Evolutionary conservation across 1,140 invertebrate species (phyloP).

Genomic region (Meteorus sp.): DNA sequence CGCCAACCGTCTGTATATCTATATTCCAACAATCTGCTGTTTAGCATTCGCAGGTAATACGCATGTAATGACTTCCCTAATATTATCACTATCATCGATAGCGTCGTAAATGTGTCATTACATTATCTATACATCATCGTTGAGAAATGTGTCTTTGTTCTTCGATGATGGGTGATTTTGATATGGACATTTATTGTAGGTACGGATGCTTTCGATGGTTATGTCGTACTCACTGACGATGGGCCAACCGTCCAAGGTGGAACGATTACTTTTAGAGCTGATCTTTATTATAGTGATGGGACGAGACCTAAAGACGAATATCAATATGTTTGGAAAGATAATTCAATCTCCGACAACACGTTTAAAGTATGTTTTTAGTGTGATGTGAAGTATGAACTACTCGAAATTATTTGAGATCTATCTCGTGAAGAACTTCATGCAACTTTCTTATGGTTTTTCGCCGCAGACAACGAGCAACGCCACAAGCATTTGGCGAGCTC

Average conservation of each 20-base stretch:
- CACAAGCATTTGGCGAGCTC: constrained; percentile 62
- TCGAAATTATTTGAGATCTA: constrained; percentile 2
- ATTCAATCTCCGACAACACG: constrained; percentile 60
- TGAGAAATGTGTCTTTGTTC: too few relatives aligned
- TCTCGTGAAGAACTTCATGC: not conserved
- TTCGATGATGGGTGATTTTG: too few relatives aligned
- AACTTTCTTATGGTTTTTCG: constrained; percentile 15
- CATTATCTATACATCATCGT: too few relatives aligned
- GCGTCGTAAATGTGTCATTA: not conserved
- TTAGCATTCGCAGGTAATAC: not conserved
- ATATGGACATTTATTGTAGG: not conserved
- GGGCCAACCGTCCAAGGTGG: constrained; percentile 68
- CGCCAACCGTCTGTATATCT: not conserved
- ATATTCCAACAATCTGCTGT: not conserved
- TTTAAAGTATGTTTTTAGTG: constrained; percentile 50
- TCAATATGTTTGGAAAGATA: constrained; percentile 62
- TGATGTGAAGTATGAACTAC: constrained; percentile 3
- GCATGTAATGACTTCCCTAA: not conserved
- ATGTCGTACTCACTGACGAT: constrained; percentile 58
- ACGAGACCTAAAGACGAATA: constrained; percentile 49
- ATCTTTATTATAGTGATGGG: constrained; percentile 54
- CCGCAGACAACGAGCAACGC: constrained; percentile 38
- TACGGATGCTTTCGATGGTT: constrained; percentile 26
- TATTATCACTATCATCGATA: too few relatives aligned
- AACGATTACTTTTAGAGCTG: constrained; percentile 67